Percentiles rank a stretch among this genome's conserved stretches.
Evolutionary conservation across 2,888 invertebrate species (phyloP).

Genomic region (Imbricaverruca yamaguchii): DNA sequence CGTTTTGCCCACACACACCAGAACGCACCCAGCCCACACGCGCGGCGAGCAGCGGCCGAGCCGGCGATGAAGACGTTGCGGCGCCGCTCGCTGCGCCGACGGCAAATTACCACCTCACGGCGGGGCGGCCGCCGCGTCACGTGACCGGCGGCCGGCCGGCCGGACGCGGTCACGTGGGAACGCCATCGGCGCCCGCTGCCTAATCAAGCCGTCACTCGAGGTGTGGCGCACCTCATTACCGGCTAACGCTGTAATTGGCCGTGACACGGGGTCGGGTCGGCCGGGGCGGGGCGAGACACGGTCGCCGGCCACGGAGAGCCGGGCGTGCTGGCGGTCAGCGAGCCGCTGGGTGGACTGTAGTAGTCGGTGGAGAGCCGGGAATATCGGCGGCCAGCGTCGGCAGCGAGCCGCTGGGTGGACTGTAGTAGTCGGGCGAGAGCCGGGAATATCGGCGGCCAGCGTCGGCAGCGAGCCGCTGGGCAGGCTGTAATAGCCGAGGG

Average conservation of each 20-base stretch:
- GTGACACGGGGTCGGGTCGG: neutral
- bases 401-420: too few species aligned
- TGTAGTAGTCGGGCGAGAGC: too few species aligned
- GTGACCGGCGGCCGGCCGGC: neutral
- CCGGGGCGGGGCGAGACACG: too few species aligned
- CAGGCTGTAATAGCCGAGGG: too few species aligned
- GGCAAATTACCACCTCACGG: neutral
- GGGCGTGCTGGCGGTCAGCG: too few species aligned
- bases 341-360: too few species aligned
- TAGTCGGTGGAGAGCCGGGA: too few species aligned
- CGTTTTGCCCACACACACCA: too few species aligned
- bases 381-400: too few species aligned
- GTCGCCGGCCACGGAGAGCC: too few species aligned
- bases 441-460: too few species aligned
- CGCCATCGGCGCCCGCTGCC: neutral
- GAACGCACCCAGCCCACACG: neutral
- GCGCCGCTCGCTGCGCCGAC: neutral
- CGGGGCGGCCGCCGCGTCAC: neutral
- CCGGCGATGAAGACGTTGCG: neutral
- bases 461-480: too few species aligned
- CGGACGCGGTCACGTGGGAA: conserved; percentile 1
- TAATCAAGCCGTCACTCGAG: conserved; percentile 7
- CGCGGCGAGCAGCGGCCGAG: neutral
- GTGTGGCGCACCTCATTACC: conserved; percentile 10
- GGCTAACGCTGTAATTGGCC: neutral